Percentiles rank a stretch among this genome's conserved stretches.
These are phyloP conservation scores for Eutrigla gurnardus DNA, from an alignment of 2,797 vertebrate species.

Conservation along the genomic window DNA sequence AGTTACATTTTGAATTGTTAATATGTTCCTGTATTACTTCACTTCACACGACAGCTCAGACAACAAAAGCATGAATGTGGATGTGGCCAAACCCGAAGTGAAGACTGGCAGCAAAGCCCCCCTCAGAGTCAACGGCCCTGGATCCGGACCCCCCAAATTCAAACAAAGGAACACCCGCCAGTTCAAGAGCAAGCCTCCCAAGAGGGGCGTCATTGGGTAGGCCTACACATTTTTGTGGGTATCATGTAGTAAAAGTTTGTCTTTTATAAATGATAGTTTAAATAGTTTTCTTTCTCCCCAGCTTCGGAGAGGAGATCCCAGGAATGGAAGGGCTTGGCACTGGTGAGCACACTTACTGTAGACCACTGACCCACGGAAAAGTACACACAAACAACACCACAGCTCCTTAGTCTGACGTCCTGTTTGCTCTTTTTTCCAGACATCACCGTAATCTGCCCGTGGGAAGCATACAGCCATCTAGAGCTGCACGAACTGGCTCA, in stretches of 20 bases:
- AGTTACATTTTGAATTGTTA: neutral
- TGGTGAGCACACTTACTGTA: constrained; percentile 76
- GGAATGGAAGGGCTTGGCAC: constrained; percentile 93
- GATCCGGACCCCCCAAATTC: constrained; percentile 87
- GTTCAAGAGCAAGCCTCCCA: constrained; percentile 94
- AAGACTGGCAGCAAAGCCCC: constrained; percentile 79
- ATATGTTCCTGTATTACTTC: neutral
- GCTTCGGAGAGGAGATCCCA: constrained; percentile 92
- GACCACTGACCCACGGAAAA: too few species aligned
- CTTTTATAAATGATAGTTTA: neutral
- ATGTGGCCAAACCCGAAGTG: constrained; percentile 82
- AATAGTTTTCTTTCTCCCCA: constrained; percentile 52
- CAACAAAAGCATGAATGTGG: constrained; percentile 81
- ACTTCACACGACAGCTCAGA: constrained; percentile 12
- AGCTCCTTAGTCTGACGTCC: neutral
- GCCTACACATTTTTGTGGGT: constrained; percentile 6
- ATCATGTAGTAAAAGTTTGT: neutral
- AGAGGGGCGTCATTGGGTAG: constrained; percentile 91
- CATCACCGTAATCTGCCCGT: constrained; percentile 92
- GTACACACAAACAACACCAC: neutral
- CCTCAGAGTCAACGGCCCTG: constrained; percentile 78
- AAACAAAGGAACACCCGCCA: constrained; percentile 90
- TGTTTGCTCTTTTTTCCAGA: constrained; percentile 76
- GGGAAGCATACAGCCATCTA: constrained; percentile 93
- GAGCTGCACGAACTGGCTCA: constrained; percentile 92